Conservation (phyloP, 2,113 vertebrate species). For the Pollachius pollachius region DNA sequence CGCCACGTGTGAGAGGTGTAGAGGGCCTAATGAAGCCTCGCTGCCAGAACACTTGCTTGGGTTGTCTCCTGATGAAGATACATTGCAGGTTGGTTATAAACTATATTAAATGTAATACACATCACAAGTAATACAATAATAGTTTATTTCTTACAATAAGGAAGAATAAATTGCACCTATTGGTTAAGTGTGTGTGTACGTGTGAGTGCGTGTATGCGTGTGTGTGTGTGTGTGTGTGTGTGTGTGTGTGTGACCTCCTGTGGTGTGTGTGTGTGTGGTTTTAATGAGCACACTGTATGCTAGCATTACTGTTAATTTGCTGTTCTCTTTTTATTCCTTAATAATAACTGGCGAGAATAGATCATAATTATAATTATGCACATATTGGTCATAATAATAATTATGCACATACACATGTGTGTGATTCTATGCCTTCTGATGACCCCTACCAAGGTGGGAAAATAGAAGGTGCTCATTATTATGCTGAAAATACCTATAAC, state of each 20-base stretch:
- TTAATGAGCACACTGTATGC: constrained; percentile 55
- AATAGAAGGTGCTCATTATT: constrained; percentile 56
- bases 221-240: not conserved
- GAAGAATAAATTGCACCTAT: constrained; percentile 10
- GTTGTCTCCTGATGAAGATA: not conserved
- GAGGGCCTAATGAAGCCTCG: too few relatives aligned
- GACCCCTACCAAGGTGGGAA: constrained; percentile 50
- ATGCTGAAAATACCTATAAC: constrained; percentile 37
- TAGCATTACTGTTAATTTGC: constrained; percentile 62
- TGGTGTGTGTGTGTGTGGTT: constrained; percentile 13
- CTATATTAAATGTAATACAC: not conserved
- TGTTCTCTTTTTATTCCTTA: constrained; percentile 47
- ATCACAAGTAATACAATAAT: constrained; percentile 7
- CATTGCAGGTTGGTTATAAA: constrained; percentile 26
- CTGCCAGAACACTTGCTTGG: too few relatives aligned
- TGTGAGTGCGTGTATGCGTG: not conserved
- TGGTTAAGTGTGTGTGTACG: constrained; percentile 33
- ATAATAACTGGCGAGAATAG: constrained; percentile 52
- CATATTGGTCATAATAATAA: constrained; percentile 33
- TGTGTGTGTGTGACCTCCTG: not conserved
- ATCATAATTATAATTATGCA: constrained; percentile 42
- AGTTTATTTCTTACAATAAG: constrained; percentile 35
- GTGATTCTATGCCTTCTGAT: constrained; percentile 47
- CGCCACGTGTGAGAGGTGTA: constrained; percentile 3
- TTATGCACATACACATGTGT: constrained; percentile 52